Conservation (phyloP, 2,888 invertebrate species). For the Ptychoptera contaminata region DNA sequence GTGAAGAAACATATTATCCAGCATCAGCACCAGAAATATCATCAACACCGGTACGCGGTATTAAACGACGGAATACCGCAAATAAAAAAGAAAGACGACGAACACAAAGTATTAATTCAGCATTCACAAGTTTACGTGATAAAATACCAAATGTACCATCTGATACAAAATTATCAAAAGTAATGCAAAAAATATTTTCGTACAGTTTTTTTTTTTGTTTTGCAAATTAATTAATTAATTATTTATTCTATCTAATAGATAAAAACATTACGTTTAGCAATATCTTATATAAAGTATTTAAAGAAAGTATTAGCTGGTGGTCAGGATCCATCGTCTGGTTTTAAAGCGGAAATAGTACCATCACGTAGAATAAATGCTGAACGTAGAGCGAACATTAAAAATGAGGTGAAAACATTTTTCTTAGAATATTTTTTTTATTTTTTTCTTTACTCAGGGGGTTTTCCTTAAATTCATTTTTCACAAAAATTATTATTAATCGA, state of each 20-base stretch:
- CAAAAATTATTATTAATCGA: too few relatives aligned
- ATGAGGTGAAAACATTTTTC: slow-evolving; percentile 19
- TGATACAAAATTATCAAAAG: slow-evolving; percentile 90
- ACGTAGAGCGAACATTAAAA: slow-evolving; percentile 19
- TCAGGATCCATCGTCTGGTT: slow-evolving; percentile 66
- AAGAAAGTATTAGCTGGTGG: slow-evolving; percentile 80
- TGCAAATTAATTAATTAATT: background rate
- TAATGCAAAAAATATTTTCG: slow-evolving; percentile 25
- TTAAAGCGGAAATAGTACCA: slow-evolving; percentile 67
- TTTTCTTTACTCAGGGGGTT: too few relatives aligned
- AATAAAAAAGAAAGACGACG: slow-evolving; percentile 88
- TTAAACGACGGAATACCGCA: slow-evolving; percentile 76
- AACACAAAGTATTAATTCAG: slow-evolving; percentile 89
- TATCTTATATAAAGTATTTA: slow-evolving; percentile 82
- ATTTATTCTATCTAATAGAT: slow-evolving; percentile 49
- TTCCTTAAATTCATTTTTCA: too few relatives aligned
- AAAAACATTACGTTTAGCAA: slow-evolving; percentile 84
- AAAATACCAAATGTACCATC: slow-evolving; percentile 94
- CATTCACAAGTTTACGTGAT: slow-evolving; percentile 80
- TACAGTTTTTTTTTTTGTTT: background rate
- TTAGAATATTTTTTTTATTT: too few relatives aligned
- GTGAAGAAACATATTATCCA: too few relatives aligned
- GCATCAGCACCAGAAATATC: too few relatives aligned
- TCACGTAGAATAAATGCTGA: slow-evolving; percentile 27
- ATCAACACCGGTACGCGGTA: too few relatives aligned